Percentiles rank a stretch among this genome's conserved stretches.
phyloP scores from a whole-genome alignment of 2,888 invertebrate genomes.

The Latheticus oryzae region DNA sequence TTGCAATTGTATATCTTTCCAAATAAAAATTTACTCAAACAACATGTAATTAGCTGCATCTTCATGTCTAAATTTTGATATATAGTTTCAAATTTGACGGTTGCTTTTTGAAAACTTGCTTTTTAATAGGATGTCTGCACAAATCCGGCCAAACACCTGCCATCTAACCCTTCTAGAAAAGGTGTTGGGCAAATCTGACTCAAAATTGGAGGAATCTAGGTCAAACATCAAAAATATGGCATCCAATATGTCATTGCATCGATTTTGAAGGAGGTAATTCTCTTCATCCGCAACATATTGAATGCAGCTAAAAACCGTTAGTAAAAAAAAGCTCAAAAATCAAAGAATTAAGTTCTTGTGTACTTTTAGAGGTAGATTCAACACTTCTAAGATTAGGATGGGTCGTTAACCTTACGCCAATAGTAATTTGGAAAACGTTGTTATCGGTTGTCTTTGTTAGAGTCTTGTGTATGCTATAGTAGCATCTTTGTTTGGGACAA shows the following conservation, averaged over 20 bases:
- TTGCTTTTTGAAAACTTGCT: conserved; percentile 3
- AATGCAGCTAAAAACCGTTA: conserved; percentile 7
- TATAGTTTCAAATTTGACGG: conserved; percentile 14
- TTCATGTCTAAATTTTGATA: conserved; percentile 22
- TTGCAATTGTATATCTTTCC: too few species aligned
- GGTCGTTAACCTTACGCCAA: conserved; percentile 57
- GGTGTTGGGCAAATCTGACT: conserved; percentile 34
- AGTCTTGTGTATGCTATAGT: conserved; percentile 17
- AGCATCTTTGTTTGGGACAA: conserved; percentile 26
- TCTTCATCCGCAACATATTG: conserved; percentile 40
- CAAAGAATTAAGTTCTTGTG: conserved; percentile 29
- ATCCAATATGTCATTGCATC: conserved; percentile 10
- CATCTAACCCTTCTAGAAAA: conserved; percentile 30
- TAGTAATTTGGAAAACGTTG: conserved; percentile 48
- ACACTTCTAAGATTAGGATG: conserved; percentile 58
- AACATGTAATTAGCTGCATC: too few species aligned
- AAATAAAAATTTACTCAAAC: too few species aligned
- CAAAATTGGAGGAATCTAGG: conserved; percentile 37
- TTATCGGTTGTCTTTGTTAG: conserved; percentile 42
- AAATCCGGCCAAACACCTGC: conserved; percentile 33
- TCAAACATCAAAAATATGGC: conserved; percentile 42
- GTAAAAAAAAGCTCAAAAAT: conserved; percentile 11
- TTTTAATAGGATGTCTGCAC: conserved; percentile 18
- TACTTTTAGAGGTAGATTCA: conserved; percentile 49
- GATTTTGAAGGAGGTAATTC: conserved; percentile 20